These are phyloP conservation scores for Gallinago solitaria DNA, from an alignment of 2,797 vertebrate genomes.

Conservation along the genomic window DNA sequence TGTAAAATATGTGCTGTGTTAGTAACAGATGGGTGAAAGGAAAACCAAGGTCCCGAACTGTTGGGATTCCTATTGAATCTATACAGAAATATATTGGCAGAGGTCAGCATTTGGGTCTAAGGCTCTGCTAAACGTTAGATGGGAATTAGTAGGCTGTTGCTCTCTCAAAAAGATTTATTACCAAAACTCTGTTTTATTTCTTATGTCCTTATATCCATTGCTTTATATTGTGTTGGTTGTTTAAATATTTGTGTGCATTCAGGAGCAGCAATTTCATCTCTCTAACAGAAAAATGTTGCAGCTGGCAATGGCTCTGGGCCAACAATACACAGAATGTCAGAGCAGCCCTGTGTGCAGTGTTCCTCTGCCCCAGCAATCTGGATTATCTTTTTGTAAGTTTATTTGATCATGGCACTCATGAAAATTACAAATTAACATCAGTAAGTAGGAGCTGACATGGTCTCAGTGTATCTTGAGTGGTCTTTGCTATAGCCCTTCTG, in stretches of 20 bases:
- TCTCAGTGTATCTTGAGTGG: neutral
- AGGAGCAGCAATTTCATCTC: conserved; percentile 22
- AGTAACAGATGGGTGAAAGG: neutral
- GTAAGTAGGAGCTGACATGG: neutral
- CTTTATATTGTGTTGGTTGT: neutral
- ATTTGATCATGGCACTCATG: conserved; percentile 16
- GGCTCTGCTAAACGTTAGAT: neutral
- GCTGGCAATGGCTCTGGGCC: conserved; percentile 59
- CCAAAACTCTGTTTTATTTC: neutral
- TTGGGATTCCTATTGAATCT: neutral
- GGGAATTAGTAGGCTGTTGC: neutral
- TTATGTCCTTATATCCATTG: neutral
- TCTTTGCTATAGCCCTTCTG: neutral
- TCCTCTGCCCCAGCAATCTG: conserved; percentile 52
- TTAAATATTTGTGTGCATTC: conserved; percentile 3
- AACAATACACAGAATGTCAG: conserved; percentile 53
- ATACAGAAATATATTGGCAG: neutral
- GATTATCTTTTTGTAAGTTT: conserved; percentile 54
- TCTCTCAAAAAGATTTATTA: neutral
- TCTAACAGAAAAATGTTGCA: conserved; percentile 36
- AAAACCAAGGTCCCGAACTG: neutral
- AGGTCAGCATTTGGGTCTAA: neutral
- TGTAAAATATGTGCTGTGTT: neutral
- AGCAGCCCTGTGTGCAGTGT: conserved; percentile 35
- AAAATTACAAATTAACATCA: conserved; percentile 32